Conservation (phyloP, 2,113 vertebrate genomes). For the Atherinomorus stipes region DNA sequence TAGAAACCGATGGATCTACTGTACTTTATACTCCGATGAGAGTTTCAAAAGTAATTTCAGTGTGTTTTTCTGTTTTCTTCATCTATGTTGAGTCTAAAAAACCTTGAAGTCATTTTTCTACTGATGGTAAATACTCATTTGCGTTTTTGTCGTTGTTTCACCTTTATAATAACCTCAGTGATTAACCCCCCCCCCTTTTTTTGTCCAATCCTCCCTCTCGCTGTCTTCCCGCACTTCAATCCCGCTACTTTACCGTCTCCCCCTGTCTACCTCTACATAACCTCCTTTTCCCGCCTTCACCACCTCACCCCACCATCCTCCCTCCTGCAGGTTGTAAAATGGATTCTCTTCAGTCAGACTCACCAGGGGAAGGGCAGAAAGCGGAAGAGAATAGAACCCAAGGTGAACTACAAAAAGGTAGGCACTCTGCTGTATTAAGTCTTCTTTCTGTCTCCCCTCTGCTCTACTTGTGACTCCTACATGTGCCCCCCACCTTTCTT, state of each 20-base stretch:
- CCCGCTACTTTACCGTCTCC: slow-evolving; percentile 45
- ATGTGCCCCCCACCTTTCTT: background rate
- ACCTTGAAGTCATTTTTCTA: no score
- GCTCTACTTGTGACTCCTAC: slow-evolving; percentile 17
- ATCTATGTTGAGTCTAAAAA: slow-evolving; percentile 15
- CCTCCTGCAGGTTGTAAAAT: slow-evolving; percentile 91
- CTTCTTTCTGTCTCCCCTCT: slow-evolving; percentile 25
- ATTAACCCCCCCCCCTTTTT: background rate
- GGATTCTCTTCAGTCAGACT: slow-evolving; percentile 87
- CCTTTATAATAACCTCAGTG: slow-evolving; percentile 22
- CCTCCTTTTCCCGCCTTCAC: slow-evolving; percentile 60
- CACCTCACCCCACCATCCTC: slow-evolving; percentile 47
- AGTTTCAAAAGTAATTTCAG: background rate
- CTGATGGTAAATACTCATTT: no score
- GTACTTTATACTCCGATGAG: slow-evolving; percentile 12
- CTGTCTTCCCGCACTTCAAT: slow-evolving; percentile 45
- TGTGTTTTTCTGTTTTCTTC: background rate
- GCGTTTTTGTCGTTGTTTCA: background rate
- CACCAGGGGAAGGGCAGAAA: slow-evolving; percentile 86
- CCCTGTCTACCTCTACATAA: slow-evolving; percentile 50
- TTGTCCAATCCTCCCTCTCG: slow-evolving; percentile 21
- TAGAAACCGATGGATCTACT: slow-evolving; percentile 5
- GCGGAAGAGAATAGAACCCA: slow-evolving; percentile 84
- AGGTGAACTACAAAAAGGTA: slow-evolving; percentile 92
- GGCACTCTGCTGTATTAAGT: slow-evolving; percentile 64